Evolutionary conservation across 2,888 invertebrate species (phyloP), one percentile per base, ranked within the genome.

Genomic region (Mesoligia furuncula): DNA sequence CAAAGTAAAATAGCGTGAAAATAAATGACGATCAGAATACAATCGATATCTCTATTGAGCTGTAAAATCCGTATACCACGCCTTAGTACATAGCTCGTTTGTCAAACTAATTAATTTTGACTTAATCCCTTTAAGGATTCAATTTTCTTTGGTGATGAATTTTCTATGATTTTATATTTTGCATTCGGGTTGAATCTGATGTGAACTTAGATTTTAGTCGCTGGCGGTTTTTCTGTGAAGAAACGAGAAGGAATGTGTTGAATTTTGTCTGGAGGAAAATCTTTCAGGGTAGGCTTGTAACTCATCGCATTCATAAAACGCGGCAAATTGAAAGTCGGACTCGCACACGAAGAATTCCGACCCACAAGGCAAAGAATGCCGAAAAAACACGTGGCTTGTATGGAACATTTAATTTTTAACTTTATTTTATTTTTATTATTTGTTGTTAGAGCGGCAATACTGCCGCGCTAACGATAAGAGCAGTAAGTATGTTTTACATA

Each of bases 11-110:
- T 42, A 68, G 31, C 27, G 57, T 75, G 59, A 77, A 86, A 69
- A 75, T 72, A 72, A 81, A 75, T 66, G 61, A 65, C 68, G 51
- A 73, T 59, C 73, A 64, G 45, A 73, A 73, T 42, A 67, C 61
- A 84, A 85, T 88, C 85, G 71, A 80, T 88, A 82, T 54, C 42
- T 79, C 77, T 71, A 78, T 73, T 79, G 78, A 85, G 51, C 81
- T 80, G 85, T 77, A 42, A 88, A 87, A 87, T 87, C 68, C 36
- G 45, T 51, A 66, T 66, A 77, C 74, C 65, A 27, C 39, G 72
- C 66, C 59, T 84, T 80, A 65, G 62, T 73, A n/a, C 68, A 42
- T 42, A 51, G 57, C 62, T 73, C 27, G 27, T 42, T 74, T 74
- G 31, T 20, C 73, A 82, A 85, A 81, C 74, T 80, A 80, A 83